Conservation (phyloP, 2,888 invertebrate genomes). For the Hirtodrosophila histrioides region DNA sequence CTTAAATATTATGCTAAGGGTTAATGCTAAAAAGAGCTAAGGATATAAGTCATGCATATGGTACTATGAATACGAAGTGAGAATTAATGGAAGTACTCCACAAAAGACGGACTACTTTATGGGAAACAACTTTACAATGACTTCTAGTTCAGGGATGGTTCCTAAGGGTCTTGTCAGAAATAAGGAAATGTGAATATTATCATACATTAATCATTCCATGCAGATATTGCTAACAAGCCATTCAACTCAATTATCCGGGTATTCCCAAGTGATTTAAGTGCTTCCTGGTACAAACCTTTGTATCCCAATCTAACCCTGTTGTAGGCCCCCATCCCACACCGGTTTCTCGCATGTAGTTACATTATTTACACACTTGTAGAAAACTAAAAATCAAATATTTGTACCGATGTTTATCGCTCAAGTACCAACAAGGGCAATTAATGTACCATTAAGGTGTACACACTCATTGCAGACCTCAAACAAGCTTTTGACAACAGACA, state of each 20-base stretch:
- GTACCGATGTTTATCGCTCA: conserved; percentile 75
- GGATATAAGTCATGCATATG: too few relatives aligned
- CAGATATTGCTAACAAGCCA: too few relatives aligned
- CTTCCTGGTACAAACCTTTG: conserved; percentile 33
- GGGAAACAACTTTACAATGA: background rate
- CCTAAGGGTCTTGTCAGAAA: background rate
- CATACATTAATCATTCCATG: too few relatives aligned
- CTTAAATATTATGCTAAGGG: too few relatives aligned
- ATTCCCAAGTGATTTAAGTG: conserved; percentile 7
- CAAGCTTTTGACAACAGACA: conserved; percentile 66
- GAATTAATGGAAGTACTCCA: too few relatives aligned
- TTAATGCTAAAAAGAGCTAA: background rate
- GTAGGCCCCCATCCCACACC: background rate
- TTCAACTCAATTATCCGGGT: conserved; percentile 5
- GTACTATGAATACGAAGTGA: too few relatives aligned
- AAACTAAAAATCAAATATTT: conserved; percentile 76
- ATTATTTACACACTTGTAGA: conserved; percentile 72
- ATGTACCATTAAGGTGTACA: conserved; percentile 74
- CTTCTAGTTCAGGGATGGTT: too few relatives aligned
- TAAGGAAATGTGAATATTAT: too few relatives aligned
- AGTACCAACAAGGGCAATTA: conserved; percentile 78
- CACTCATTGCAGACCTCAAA: conserved; percentile 29
- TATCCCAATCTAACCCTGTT: conserved; percentile 8
- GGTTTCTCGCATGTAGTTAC: conserved; percentile 50
- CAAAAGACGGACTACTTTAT: background rate